These are phyloP conservation scores for Salvator merianae DNA, from an alignment of 2,113 vertebrate genomes.

Conservation along the genomic window DNA sequence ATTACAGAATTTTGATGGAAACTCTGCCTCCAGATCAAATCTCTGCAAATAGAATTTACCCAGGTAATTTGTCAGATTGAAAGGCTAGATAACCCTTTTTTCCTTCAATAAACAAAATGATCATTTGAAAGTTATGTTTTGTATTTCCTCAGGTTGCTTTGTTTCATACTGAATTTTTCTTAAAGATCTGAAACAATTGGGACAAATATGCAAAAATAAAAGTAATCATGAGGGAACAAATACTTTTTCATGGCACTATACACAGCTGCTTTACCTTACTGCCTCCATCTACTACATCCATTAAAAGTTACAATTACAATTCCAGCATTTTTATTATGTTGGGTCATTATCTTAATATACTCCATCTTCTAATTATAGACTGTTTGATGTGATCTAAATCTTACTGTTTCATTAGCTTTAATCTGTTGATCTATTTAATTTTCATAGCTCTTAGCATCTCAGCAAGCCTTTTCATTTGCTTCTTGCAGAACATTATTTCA, in stretches of 20 bases:
- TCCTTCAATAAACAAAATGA: no score
- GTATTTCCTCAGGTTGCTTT: no score
- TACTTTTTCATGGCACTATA: no score
- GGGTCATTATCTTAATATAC: constrained; percentile 6
- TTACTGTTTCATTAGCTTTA: background rate
- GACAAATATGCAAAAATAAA: background rate
- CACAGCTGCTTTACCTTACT: background rate
- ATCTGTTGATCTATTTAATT: constrained; percentile 6
- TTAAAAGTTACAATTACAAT: background rate
- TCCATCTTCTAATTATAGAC: background rate
- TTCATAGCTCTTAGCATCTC: constrained; percentile 17
- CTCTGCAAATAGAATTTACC: constrained; percentile 31
- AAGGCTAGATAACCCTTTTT: background rate
- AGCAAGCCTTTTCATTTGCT: constrained; percentile 8
- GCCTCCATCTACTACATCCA: constrained; percentile 2
- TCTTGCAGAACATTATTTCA: constrained; percentile 6
- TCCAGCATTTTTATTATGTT: constrained; percentile 21
- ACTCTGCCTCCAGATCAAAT: constrained; percentile 1
- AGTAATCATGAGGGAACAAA: background rate
- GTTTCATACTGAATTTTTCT: background rate
- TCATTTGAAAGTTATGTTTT: no score
- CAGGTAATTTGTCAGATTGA: constrained; percentile 43
- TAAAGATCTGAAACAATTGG: background rate
- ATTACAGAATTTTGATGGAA: background rate
- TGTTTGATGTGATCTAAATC: constrained; percentile 20